Conservation (phyloP, 2,113 vertebrate species). For the Epinephelus fuscoguttatus region DNA sequence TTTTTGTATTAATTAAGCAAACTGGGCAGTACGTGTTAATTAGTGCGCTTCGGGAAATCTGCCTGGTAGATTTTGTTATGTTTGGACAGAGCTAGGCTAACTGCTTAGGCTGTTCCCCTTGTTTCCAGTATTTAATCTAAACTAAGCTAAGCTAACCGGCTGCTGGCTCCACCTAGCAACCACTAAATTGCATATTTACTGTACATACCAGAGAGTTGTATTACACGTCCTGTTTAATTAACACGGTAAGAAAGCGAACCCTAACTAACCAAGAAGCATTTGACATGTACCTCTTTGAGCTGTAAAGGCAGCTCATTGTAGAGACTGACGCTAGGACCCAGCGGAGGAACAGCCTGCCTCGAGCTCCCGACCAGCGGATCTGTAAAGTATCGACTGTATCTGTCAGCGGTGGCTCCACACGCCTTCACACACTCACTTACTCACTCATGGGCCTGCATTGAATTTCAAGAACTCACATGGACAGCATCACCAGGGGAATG, state of each 20-base stretch:
- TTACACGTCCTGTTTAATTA: neutral
- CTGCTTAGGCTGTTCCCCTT: too few relatives aligned
- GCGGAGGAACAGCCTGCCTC: constrained; percentile 28
- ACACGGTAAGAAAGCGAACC: neutral
- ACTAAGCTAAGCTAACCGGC: neutral
- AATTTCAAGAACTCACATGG: constrained; percentile 5
- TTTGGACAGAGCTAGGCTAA: neutral
- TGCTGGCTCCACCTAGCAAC: neutral
- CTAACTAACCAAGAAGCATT: neutral
- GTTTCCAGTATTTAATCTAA: neutral
- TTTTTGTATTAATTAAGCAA: neutral
- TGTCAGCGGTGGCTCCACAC: constrained; percentile 53
- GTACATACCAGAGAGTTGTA: neutral
- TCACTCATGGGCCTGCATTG: constrained; percentile 50
- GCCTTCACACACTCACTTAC: constrained; percentile 24
- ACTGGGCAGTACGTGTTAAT: too few relatives aligned
- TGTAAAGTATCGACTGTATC: constrained; percentile 23
- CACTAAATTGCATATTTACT: neutral
- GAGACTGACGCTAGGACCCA: constrained; percentile 78
- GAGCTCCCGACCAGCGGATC: constrained; percentile 13
- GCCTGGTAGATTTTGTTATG: neutral
- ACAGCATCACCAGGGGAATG: constrained; percentile 67
- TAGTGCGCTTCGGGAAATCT: neutral
- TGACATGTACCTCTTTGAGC: neutral
- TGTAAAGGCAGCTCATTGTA: rapidly evolving